phyloP scores from a whole-genome alignment of 2,888 invertebrate genomes.

The Oconnorella tubifera region DNA sequence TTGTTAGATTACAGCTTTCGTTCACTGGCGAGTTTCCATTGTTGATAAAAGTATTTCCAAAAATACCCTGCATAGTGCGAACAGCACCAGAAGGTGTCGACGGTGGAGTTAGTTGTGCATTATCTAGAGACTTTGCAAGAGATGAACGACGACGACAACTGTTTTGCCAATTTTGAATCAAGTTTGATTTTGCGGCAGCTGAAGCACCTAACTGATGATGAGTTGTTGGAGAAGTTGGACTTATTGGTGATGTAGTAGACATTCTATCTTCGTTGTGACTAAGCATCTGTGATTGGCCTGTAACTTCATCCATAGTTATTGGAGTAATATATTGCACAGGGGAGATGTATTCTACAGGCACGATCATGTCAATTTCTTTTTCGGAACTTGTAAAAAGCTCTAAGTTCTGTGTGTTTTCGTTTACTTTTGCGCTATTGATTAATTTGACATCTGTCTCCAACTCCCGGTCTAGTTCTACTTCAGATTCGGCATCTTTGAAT shows the following conservation, averaged over 20 bases:
- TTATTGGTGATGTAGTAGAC: not conserved
- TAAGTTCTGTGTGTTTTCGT: too few relatives aligned
- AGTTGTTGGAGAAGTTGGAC: not conserved
- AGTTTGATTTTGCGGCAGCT: not conserved
- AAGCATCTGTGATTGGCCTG: not conserved
- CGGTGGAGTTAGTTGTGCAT: not conserved
- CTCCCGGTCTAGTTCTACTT: not conserved
- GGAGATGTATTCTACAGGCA: constrained; percentile 10
- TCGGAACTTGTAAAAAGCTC: not conserved
- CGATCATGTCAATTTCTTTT: not conserved
- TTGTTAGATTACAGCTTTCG: not conserved
- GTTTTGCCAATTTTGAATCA: not conserved
- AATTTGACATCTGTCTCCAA: not conserved
- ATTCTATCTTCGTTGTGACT: too few relatives aligned
- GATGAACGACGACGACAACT: not conserved
- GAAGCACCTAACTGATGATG: not conserved
- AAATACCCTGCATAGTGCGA: not conserved
- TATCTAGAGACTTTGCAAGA: not conserved
- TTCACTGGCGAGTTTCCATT: not conserved
- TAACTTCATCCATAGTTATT: not conserved
- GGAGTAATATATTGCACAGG: constrained; percentile 6
- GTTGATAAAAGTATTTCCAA: not conserved
- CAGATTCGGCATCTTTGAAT: not conserved
- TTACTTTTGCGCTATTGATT: too few relatives aligned
- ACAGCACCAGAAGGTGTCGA: not conserved